phyloP scores from a whole-genome alignment of 2,113 vertebrate species.

The Rhegmatorhina hoffmannsi region DNA sequence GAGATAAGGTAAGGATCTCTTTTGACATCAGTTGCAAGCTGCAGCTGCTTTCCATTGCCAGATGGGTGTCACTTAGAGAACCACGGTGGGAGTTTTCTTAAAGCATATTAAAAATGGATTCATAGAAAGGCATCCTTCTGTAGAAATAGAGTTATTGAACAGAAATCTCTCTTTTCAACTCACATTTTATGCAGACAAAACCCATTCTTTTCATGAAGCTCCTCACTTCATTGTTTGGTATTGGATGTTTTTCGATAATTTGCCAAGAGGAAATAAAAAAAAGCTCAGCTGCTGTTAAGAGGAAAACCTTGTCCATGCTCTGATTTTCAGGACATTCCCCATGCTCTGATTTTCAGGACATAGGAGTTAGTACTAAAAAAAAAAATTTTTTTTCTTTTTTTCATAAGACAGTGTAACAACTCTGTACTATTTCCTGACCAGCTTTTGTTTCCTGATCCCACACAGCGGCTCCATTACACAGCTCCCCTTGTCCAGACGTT shows the following conservation, averaged over 20 bases:
- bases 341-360: neutral
- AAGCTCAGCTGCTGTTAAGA: neutral
- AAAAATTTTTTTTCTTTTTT: neutral
- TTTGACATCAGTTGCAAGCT: neutral
- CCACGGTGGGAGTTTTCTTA: neutral
- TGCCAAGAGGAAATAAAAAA: neutral
- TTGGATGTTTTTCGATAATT: neutral
- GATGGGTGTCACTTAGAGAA: neutral
- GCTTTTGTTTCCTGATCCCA: neutral
- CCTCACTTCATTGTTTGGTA: neutral
- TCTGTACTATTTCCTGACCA: neutral
- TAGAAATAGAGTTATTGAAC: neutral
- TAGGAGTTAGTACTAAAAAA: neutral
- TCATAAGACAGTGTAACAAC: neutral
- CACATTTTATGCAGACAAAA: neutral
- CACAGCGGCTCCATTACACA: fast-evolving
- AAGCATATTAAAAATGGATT: neutral
- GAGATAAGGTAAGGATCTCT: neutral
- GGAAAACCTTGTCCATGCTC: neutral
- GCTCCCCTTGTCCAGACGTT: neutral
- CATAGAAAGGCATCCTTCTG: neutral
- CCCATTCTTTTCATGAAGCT: neutral
- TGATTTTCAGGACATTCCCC: neutral
- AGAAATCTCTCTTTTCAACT: conserved; percentile 8
- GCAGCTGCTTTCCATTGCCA: neutral